Base-by-base conservation (phyloP, 2,888 invertebrate genomes). In the Onchidella celtica region DNA sequence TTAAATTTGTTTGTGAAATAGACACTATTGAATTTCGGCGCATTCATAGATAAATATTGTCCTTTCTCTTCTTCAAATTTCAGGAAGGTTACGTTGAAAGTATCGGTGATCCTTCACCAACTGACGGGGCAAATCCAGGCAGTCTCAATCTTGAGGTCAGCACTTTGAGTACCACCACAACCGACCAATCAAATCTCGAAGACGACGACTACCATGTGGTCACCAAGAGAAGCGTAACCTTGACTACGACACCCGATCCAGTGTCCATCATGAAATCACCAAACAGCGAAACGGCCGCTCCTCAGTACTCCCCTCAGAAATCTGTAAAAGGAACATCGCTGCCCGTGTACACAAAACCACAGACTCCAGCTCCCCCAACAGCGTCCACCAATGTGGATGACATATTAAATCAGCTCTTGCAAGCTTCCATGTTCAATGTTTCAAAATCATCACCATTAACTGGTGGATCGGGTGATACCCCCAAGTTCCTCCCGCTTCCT, bases 161-260 rank as follows among this genome's bases (percentile, higher is more conserved):
- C 27, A 79, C 79, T 1, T 3, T 32, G 4, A 79, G 38, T 14
- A 55, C 55, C 0, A 65, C 73, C 4, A 79, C 72, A 0, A 72
- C 79, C 2, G 79, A 79, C 36, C 72, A 65, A 21, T 79, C 79
- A 9, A 61, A 79, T 29, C 21, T 66, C 1, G 79, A 79, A 32
- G 79, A 79, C 24, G 70, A 73, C 61, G 73, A 73, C 27, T 34
- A 40, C n/a, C 73, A 29, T n/a, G 27, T 34, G 14, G 47, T 38
- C 6, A 79, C 70, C 17, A 70, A 55, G n/a, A 24, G 40, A n/a
- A 40, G 40, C 11, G 32, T 55, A 27, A n/a, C 40, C 2, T n/a
- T 14, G 4, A 29, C 63, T 0, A 36, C 4, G 2, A 68, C 55
- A 6, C 14, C 59, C 9, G 4, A 40, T 14, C 4, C 36, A 17